Conservation (phyloP, 2,888 invertebrate species). For the Chrysotoxum bicinctum region DNA sequence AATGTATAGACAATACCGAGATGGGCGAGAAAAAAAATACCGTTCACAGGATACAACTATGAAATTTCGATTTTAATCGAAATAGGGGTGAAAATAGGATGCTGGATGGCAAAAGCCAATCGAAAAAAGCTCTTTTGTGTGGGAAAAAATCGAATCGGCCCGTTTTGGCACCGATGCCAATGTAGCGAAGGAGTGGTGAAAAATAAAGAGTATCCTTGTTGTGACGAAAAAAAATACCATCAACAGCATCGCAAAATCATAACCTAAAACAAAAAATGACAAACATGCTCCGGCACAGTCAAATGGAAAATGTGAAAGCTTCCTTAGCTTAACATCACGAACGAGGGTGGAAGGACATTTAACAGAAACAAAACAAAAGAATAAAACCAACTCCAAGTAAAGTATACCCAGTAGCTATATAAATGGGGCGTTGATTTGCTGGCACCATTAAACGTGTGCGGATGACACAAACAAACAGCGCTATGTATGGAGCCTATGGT, state of each 20-base stretch:
- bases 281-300: slow-evolving; percentile 14
- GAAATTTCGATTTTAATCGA: slow-evolving; percentile 69
- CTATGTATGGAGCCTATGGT: slow-evolving; percentile 67
- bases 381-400: slow-evolving; percentile 32
- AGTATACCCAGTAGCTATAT: slow-evolving; percentile 64
- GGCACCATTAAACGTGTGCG: slow-evolving; percentile 58
- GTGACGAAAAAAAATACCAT: slow-evolving; percentile 10
- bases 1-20: slow-evolving; percentile 5
- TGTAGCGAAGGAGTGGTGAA: slow-evolving; percentile 55
- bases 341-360: slow-evolving; percentile 44
- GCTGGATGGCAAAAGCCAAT: slow-evolving; percentile 65
- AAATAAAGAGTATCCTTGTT: slow-evolving; percentile 53
- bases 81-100: slow-evolving; percentile 70
- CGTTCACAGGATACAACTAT: slow-evolving; percentile 63
- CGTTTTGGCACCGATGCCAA: slow-evolving; percentile 21
- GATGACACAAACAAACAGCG: slow-evolving; percentile 67
- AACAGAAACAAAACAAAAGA: slow-evolving; percentile 9
- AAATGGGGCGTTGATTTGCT: slow-evolving; percentile 71
- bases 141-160: slow-evolving; percentile 47
- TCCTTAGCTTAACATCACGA: slow-evolving; percentile 9
- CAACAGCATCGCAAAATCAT: slow-evolving; percentile 44
- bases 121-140: slow-evolving; percentile 60
- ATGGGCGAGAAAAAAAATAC: slow-evolving; percentile 18
- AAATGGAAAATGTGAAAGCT: slow-evolving; percentile 53
- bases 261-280: slow-evolving; percentile 60